Evolutionary conservation across 1,140 invertebrate genomes (phyloP), one percentile per base, ranked within the genome.

Genomic region (Lasaia peninsularis): DNA sequence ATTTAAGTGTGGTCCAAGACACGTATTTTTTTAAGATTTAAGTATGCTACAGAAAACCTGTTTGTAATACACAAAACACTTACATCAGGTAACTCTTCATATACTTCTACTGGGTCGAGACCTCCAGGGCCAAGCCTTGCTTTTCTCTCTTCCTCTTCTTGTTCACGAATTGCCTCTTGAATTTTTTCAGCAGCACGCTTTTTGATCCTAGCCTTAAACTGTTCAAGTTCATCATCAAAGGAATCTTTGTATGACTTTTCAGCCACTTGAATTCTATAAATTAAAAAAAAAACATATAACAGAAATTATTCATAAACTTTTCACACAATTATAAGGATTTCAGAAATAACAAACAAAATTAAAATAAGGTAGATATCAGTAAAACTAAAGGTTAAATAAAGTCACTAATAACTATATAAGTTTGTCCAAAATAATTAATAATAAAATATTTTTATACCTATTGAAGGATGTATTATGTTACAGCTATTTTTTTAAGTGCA

Each of bases 61-160:
- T 18, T 33, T 28, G 1, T 37, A 54, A 11, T 48, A 21, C n/a
- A 52, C 20, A 51, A 12, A 1, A 14, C 12, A 34, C 86, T 90
- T 89, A 97, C 96, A 88, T 97, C 93, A 61, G 99, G 98, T 58
- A 99, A 89, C 67, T 93, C 92, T 78, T 99, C 97, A 80, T 98
- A 97, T 0, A 99, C 98, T 92, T 99, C 98, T 40, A 96, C 91
- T 2, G 98, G 98, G 90, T 99, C 99, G 3, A 99, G 89, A 2
- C 98, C 98, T 40, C 98, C 99, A 1, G 99, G 99, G 0, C 98
- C 98, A 35, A 99, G 88, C 51, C 98, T 91, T 60, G 94, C 94
- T 77, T 96, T 90, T 52, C 93, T 91, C 76, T 99, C 98, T 78
- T 98, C 97, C 83, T 97, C 95, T 74, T 96, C 95, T 32, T 93